phyloP scores from a whole-genome alignment of 2,797 vertebrate genomes.

The Gallinago nigripennis region DNA sequence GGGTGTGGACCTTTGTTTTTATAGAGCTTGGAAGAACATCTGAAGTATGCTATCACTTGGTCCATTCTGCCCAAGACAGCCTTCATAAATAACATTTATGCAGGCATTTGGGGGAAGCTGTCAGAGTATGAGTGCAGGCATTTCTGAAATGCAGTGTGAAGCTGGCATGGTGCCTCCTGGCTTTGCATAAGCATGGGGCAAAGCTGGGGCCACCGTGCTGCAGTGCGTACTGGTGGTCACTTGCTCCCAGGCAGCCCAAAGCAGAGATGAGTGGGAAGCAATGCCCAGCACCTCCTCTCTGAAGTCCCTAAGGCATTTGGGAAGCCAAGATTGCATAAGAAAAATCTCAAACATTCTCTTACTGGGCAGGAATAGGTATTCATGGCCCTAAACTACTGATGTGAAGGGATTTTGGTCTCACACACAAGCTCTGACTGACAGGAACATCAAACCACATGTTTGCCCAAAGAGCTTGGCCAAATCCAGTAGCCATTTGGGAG shows the following conservation, averaged over 20 bases:
- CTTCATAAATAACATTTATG: neutral
- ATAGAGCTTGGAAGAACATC: neutral
- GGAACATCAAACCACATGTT: neutral
- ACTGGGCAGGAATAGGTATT: neutral
- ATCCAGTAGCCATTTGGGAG: neutral
- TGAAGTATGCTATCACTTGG: rapidly evolving
- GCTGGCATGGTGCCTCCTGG: rapidly evolving
- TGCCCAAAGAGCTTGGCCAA: neutral
- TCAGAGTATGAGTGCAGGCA: neutral
- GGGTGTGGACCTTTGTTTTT: neutral
- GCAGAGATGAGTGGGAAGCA: neutral
- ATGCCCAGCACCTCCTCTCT: neutral
- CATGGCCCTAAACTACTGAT: neutral
- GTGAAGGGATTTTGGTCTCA: neutral
- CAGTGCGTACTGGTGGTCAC: neutral
- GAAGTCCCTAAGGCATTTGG: neutral
- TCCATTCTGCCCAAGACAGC: neutral
- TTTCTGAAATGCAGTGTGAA: rapidly evolving
- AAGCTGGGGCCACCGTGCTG: neutral
- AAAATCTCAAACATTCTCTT: neutral
- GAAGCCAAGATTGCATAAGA: neutral
- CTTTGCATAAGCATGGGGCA: rapidly evolving
- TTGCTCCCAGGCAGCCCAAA: neutral
- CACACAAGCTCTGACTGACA: neutral
- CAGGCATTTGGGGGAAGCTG: neutral